Conservation (phyloP, 2,113 vertebrate genomes). For the Oxyura jamaicensis region DNA sequence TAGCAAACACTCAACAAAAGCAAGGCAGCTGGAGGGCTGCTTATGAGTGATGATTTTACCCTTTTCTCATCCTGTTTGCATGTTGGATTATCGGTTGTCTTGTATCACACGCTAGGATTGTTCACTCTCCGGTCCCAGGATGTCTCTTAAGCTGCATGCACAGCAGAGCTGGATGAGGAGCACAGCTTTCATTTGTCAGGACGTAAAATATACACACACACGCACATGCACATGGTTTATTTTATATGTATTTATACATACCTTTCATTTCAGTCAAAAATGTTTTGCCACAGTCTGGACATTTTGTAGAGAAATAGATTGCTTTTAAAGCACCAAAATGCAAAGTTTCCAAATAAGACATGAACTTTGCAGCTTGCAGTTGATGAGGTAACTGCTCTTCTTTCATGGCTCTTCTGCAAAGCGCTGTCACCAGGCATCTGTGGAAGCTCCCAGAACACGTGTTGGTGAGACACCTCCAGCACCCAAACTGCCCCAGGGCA, state of each 20-base stretch:
- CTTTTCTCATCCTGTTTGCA: neutral
- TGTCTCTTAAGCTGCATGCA: neutral
- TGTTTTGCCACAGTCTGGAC: neutral
- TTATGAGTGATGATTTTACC: neutral
- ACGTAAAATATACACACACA: neutral
- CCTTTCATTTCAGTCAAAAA: neutral
- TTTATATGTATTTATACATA: neutral
- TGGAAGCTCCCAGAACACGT: neutral
- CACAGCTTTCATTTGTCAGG: neutral
- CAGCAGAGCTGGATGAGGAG: neutral
- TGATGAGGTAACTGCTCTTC: neutral
- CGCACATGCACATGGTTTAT: neutral
- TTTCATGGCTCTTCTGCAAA: neutral
- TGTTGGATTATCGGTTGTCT: neutral
- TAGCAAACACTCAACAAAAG: neutral
- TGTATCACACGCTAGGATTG: neutral
- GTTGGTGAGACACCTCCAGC: neutral
- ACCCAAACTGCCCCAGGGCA: neutral
- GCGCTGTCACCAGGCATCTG: neutral
- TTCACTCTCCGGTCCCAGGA: neutral
- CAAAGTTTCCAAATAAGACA: neutral
- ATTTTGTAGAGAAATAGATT: neutral
- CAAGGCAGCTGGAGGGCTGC: neutral
- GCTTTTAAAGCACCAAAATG: neutral
- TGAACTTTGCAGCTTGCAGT: neutral